phyloP scores from a whole-genome alignment of 2,888 invertebrate genomes.

The Biston stratarius region DNA sequence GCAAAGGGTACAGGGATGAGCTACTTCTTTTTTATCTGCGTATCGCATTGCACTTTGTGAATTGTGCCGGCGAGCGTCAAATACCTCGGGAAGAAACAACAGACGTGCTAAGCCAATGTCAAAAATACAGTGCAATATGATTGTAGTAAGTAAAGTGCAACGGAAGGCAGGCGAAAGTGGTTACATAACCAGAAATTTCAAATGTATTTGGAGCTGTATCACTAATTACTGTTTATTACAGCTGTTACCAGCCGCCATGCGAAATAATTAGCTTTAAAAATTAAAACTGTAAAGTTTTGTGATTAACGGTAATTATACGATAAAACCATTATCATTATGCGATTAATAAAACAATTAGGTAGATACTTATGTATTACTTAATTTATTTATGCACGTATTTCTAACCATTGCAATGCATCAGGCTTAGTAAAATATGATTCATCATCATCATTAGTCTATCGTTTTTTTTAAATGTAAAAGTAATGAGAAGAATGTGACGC shows the following conservation, averaged over 20 bases:
- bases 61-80: too few relatives aligned
- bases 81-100: too few relatives aligned
- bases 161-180: slow-evolving; percentile 45
- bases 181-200: slow-evolving; percentile 38
- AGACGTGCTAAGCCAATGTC: too few relatives aligned
- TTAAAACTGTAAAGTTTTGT: slow-evolving; percentile 37
- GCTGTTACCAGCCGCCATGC: slow-evolving; percentile 23
- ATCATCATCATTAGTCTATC: too few relatives aligned
- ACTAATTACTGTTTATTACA: slow-evolving; percentile 45
- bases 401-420: too few relatives aligned
- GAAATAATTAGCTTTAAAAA: slow-evolving; percentile 41
- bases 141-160: slow-evolving; percentile 39
- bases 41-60: too few relatives aligned
- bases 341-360: slow-evolving; percentile 9
- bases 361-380: not conserved
- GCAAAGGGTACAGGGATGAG: too few relatives aligned
- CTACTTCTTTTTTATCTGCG: too few relatives aligned
- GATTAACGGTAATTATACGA: slow-evolving; percentile 21
- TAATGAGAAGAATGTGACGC: too few relatives aligned
- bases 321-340: slow-evolving; percentile 22
- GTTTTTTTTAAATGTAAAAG: too few relatives aligned
- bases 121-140: slow-evolving; percentile 15
- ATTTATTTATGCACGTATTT: not conserved
- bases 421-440: too few relatives aligned
- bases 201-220: slow-evolving; percentile 26